Conservation (phyloP, 2,797 vertebrate genomes). For the Oreochromis mossambicus region DNA sequence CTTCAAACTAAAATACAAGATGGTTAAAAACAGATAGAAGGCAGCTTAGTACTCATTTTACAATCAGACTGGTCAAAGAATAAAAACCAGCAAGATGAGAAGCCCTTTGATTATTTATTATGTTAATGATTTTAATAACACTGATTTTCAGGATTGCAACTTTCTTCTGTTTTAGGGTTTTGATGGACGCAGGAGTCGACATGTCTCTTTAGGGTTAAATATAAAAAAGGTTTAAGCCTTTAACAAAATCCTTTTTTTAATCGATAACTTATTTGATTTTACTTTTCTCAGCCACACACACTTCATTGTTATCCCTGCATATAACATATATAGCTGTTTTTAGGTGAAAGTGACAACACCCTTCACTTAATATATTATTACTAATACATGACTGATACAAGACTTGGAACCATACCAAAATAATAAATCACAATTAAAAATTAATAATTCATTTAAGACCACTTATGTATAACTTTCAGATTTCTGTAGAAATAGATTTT, state of each 20-base stretch:
- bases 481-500: neutral
- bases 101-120: neutral
- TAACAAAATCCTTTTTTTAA: neutral
- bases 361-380: neutral
- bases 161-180: neutral
- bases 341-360: neutral
- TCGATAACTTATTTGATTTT: neutral
- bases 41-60: neutral
- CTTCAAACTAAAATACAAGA: neutral
- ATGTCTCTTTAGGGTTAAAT: neutral
- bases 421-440: neutral
- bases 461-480: neutral
- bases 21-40: fast-evolving
- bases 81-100: neutral
- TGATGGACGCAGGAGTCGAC: neutral
- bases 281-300: neutral
- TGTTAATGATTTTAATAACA: neutral
- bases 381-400: neutral
- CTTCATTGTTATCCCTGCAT: neutral
- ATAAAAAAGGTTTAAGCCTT: neutral
- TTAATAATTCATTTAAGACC: neutral
- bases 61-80: neutral
- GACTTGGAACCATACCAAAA: neutral
- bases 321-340: neutral
- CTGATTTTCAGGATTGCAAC: neutral